Evolutionary conservation across 2,888 invertebrate genomes (phyloP), one percentile per base, ranked within the genome.

Genomic region (Omphaloscelis lunosa): DNA sequence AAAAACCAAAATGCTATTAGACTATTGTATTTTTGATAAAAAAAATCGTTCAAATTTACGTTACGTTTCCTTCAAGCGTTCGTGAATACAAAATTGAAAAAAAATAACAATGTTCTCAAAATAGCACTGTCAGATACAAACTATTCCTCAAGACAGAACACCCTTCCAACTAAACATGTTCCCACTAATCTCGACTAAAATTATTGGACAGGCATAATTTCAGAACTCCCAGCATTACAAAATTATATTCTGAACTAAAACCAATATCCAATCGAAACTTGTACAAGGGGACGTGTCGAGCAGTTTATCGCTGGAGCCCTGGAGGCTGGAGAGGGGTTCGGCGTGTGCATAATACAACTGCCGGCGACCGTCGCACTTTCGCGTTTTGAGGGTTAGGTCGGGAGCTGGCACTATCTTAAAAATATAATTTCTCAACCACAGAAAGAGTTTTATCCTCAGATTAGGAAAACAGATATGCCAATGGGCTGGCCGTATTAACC

Each of bases 271-370:
- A 89, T 89, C 83, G 86, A 80, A 86, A 89, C 86, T 88, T 83
- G 87, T 82, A 80, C 71, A 68, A 77, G 73, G 73, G 77, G 63
- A 86, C 84, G 87, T 86, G 83, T 84, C 80, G 86, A 85, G 82
- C 80, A 84, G 85, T 85, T 82, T 82, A 83, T 80, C 72, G 87
- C 86, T 53, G 39, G 67, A 71, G 83, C 82, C 78, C 87, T 61
- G 39, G 65, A 72, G 86, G 85, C 78, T 74, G 61, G 74, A 51
- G 76, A 67, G 63, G 67, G 68, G 66, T 75, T 81, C 80, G 80
- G 82, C 86, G 83, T 89, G 90, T 90, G 90, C 90, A 90, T 89
- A 88, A 89, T 88, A 90, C 86, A 87, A 80, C 84, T 77, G 82
- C 72, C 59, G 72, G 86, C 82, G 82, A 85, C 79, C 79, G 83